Conservation (phyloP, 2,888 invertebrate species). For the Oligia latruncula region DNA sequence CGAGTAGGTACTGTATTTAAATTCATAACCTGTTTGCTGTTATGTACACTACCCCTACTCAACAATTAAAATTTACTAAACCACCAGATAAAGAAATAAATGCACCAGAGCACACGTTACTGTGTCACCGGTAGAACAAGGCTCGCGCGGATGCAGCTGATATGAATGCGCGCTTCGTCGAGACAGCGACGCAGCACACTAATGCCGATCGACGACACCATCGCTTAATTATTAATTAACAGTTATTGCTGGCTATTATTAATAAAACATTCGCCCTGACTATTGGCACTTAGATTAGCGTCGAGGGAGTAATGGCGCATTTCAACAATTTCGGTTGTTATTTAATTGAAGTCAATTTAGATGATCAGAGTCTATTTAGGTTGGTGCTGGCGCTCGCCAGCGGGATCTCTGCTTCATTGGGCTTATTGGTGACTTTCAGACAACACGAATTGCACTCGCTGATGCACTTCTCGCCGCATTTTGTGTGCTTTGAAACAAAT, state of each 20-base stretch:
- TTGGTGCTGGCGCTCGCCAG: slow-evolving; percentile 90
- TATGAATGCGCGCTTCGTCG: slow-evolving; percentile 58
- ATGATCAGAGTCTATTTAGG: slow-evolving; percentile 91
- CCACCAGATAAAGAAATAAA: background rate
- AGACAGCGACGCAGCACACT: slow-evolving; percentile 73
- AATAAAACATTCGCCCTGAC: slow-evolving; percentile 89
- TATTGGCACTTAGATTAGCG: slow-evolving; percentile 90
- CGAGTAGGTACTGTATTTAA: background rate
- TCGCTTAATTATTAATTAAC: slow-evolving; percentile 89
- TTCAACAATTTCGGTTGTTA: slow-evolving; percentile 91
- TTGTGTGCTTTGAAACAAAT: slow-evolving; percentile 70
- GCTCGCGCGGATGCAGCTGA: slow-evolving; percentile 40
- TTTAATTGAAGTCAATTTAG: slow-evolving; percentile 91
- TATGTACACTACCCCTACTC: background rate
- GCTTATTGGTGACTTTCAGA: slow-evolving; percentile 90
- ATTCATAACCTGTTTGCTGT: background rate
- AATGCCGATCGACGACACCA: slow-evolving; percentile 80
- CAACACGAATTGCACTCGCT: slow-evolving; percentile 90
- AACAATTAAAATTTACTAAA: background rate
- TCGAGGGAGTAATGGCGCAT: slow-evolving; percentile 90
- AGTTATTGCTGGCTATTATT: slow-evolving; percentile 87
- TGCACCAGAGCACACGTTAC: slow-evolving; percentile 3
- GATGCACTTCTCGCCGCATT: slow-evolving; percentile 88
- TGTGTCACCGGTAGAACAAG: slow-evolving; percentile 1
- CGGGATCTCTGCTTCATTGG: slow-evolving; percentile 90